phyloP scores from a whole-genome alignment of 1,140 invertebrate genomes.

The Physella acuta region DNA sequence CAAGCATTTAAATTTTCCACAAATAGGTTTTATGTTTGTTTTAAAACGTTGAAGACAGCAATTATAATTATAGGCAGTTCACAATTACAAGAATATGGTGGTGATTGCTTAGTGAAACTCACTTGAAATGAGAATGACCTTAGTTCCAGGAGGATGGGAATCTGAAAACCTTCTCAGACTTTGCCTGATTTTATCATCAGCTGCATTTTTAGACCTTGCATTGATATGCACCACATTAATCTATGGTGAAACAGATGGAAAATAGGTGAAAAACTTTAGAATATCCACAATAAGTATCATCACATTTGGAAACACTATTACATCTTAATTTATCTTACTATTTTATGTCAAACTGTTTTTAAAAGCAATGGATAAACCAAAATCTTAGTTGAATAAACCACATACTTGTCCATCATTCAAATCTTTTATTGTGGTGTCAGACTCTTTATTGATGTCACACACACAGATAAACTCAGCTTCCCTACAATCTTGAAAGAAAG shows the following conservation, averaged over 20 bases:
- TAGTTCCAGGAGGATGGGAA: constrained; percentile 73
- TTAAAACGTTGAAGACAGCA: too few relatives aligned
- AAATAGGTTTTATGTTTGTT: too few relatives aligned
- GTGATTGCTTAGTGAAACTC: constrained; percentile 27
- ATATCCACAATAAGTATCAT: too few relatives aligned
- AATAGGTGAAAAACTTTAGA: too few relatives aligned
- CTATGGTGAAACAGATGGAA: too few relatives aligned
- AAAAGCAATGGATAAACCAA: too few relatives aligned
- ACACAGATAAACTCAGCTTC: constrained; percentile 88
- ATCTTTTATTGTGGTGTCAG: constrained; percentile 75
- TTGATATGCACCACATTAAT: constrained; percentile 84
- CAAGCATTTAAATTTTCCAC: too few relatives aligned
- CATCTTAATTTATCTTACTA: too few relatives aligned
- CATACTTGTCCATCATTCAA: constrained; percentile 83
- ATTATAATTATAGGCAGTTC: too few relatives aligned
- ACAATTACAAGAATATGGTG: too few relatives aligned
- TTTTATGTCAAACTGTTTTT: too few relatives aligned
- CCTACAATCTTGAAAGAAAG: constrained; percentile 72
- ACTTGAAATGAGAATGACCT: constrained; percentile 78
- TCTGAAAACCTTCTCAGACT: constrained; percentile 82
- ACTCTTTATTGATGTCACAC: constrained; percentile 75
- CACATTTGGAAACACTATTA: too few relatives aligned
- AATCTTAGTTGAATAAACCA: not conserved
- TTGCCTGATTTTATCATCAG: constrained; percentile 85
- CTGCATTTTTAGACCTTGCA: constrained; percentile 83